phyloP scores from a whole-genome alignment of 2,888 invertebrate genomes.

The Lysandra bellargus region DNA sequence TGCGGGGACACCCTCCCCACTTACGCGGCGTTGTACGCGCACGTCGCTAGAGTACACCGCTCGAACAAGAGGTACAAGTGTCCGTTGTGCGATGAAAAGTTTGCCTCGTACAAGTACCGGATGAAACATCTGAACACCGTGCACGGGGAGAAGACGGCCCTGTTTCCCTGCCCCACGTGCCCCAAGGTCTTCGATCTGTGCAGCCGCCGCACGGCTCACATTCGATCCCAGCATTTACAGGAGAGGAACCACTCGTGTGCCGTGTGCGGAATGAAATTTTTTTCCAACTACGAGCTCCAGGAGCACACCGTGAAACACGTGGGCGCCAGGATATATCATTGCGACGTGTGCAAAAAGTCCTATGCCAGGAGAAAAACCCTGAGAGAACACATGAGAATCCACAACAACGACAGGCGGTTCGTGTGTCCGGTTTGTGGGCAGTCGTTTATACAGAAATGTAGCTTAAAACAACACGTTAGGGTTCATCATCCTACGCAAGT shows the following conservation, averaged over 20 bases:
- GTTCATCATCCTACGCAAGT: slow-evolving; percentile 67
- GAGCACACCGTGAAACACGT: slow-evolving; percentile 79
- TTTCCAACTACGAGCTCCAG: slow-evolving; percentile 77
- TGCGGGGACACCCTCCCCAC: slow-evolving; percentile 62
- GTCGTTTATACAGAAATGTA: slow-evolving; percentile 71
- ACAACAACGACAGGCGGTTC: slow-evolving; percentile 68
- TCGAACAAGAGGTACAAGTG: slow-evolving; percentile 71
- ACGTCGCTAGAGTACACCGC: slow-evolving; percentile 64
- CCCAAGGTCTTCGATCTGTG: slow-evolving; percentile 69
- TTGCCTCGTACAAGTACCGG: slow-evolving; percentile 67
- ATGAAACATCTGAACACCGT: slow-evolving; percentile 64
- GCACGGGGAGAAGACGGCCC: slow-evolving; percentile 67
- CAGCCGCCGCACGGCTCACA: slow-evolving; percentile 67
- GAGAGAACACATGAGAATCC: slow-evolving; percentile 72
- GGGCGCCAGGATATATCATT: slow-evolving; percentile 76
- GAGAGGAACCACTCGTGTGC: slow-evolving; percentile 74
- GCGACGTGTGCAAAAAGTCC: slow-evolving; percentile 76
- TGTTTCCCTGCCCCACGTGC: slow-evolving; percentile 69
- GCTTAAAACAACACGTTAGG: slow-evolving; percentile 68
- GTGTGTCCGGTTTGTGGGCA: slow-evolving; percentile 68
- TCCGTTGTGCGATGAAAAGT: slow-evolving; percentile 72
- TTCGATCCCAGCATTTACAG: slow-evolving; percentile 67
- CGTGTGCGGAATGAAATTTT: slow-evolving; percentile 77
- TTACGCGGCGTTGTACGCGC: slow-evolving; percentile 62
- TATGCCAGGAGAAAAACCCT: slow-evolving; percentile 72